phyloP scores from a whole-genome alignment of 2,113 vertebrate species.

The Pomatostomus ruficeps region DNA sequence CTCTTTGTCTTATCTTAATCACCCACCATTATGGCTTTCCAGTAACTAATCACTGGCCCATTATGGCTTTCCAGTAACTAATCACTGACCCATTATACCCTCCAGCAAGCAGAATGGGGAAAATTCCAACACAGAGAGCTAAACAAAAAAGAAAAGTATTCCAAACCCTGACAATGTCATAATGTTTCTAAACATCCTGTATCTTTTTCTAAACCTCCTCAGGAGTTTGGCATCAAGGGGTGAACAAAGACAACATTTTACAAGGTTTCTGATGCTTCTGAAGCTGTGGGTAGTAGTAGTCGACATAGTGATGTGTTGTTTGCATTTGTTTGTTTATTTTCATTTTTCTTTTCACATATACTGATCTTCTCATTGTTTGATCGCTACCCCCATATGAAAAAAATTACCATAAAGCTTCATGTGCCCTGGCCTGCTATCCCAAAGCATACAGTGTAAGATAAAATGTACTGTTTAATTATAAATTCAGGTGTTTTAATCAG shows the following conservation, averaged over 20 bases:
- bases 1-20: no score
- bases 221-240: neutral
- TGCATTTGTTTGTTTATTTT: neutral
- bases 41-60: no score
- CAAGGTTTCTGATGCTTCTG: neutral
- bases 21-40: no score
- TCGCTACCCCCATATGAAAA: neutral
- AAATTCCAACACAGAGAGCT: no score
- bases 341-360: neutral
- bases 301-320: fast-evolving
- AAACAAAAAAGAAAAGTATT: no score
- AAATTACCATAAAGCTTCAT: neutral
- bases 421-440: neutral
- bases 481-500: neutral
- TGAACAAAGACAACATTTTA: neutral
- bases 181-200: fast-evolving
- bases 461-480: neutral
- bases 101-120: no score
- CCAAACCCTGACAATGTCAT: no score
- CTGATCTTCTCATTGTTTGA: neutral
- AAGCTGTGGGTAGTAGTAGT: neutral
- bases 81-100: no score
- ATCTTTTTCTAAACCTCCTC: neutral
- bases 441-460: neutral
- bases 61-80: no score